Conservation (phyloP, 2,888 invertebrate genomes). For the Volucella zonaria region DNA sequence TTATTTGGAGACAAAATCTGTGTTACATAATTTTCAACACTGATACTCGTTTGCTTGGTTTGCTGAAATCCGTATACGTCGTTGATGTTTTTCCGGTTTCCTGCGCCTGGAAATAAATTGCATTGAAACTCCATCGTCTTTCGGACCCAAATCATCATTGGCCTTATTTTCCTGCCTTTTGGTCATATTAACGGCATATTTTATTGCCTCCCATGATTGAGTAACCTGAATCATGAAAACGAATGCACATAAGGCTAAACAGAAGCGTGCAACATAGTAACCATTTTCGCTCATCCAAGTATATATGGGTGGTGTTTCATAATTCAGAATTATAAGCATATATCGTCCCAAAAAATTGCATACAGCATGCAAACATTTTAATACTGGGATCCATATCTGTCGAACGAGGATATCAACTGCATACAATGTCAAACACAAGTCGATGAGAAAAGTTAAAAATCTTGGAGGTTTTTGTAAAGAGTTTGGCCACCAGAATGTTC, state of each 20-base stretch:
- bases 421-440: constrained; percentile 75
- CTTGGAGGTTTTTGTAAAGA: constrained; percentile 68
- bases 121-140: not conserved
- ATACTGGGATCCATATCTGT: constrained; percentile 76
- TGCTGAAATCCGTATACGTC: constrained; percentile 17
- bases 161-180: not conserved
- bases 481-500: constrained; percentile 73
- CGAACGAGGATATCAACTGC: constrained; percentile 76
- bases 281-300: constrained; percentile 76
- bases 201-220: constrained; percentile 28
- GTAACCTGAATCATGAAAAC: constrained; percentile 62
- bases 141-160: constrained; percentile 10
- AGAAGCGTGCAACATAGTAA: constrained; percentile 75
- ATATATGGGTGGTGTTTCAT: constrained; percentile 71
- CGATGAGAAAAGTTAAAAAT: constrained; percentile 74
- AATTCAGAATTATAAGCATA: constrained; percentile 74
- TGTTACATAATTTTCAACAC: constrained; percentile 18
- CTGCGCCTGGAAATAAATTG: not conserved
- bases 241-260: constrained; percentile 72
- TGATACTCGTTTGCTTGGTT: constrained; percentile 35
- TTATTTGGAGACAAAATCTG: constrained; percentile 4
- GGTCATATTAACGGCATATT: not conserved
- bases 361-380: constrained; percentile 73
- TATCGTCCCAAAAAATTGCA: constrained; percentile 74
- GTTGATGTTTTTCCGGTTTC: not conserved